Percentiles rank a stretch among this genome's conserved stretches.
Conservation (phyloP, 2,113 vertebrate genomes). For the Ariopsis seemanni region DNA sequence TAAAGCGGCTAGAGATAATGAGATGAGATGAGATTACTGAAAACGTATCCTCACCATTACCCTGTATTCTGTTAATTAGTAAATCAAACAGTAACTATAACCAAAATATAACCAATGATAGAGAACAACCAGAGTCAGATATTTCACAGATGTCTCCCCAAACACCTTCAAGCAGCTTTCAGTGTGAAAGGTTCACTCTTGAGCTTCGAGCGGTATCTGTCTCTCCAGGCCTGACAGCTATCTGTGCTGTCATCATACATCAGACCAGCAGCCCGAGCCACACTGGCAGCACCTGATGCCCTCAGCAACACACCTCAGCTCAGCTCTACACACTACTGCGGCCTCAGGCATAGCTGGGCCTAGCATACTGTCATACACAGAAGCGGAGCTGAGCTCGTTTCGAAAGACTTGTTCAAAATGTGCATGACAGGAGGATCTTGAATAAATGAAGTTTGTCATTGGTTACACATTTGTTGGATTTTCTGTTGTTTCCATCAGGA, state of each 20-base stretch:
- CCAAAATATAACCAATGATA: slow-evolving; percentile 19
- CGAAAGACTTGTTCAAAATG: slow-evolving; percentile 40
- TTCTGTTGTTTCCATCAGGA: slow-evolving; percentile 5
- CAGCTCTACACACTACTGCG: slow-evolving; percentile 62
- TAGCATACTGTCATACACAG: slow-evolving; percentile 43
- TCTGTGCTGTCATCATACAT: slow-evolving; percentile 70
- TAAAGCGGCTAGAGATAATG: no score
- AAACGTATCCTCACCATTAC: background rate
- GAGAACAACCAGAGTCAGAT: slow-evolving; percentile 63
- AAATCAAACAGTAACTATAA: background rate
- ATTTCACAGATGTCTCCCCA: slow-evolving; percentile 43
- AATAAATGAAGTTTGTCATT: slow-evolving; percentile 29
- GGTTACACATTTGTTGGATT: slow-evolving; percentile 32
- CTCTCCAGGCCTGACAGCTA: slow-evolving; percentile 63
- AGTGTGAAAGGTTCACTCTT: slow-evolving; percentile 58
- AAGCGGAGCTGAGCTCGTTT: slow-evolving; percentile 53
- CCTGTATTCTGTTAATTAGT: background rate
- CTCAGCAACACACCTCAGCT: slow-evolving; percentile 70
- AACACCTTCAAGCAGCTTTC: slow-evolving; percentile 54
- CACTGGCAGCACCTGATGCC: slow-evolving; percentile 68
- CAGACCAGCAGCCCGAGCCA: slow-evolving; percentile 66
- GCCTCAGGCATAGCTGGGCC: slow-evolving; percentile 62
- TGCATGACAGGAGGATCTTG: slow-evolving; percentile 41
- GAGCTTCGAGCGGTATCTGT: slow-evolving; percentile 65
- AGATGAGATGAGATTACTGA: no score